Conservation (phyloP, 2,113 vertebrate genomes). For the Hemichromis elongatus region DNA sequence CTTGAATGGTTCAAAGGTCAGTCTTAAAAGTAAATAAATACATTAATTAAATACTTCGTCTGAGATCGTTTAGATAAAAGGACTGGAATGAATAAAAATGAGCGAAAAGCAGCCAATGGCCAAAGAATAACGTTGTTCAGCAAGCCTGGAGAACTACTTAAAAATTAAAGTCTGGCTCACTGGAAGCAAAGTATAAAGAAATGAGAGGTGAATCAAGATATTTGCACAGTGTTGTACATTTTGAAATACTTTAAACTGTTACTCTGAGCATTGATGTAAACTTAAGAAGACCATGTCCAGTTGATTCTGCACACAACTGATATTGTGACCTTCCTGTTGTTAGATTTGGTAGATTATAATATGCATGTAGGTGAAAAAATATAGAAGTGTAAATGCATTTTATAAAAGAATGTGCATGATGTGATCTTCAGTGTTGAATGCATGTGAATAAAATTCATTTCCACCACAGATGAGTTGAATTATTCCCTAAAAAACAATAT, state of each 20-base stretch:
- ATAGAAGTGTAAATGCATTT: neutral
- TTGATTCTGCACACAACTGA: neutral
- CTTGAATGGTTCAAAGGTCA: neutral
- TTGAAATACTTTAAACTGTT: neutral
- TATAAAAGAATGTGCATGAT: neutral
- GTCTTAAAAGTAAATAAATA: neutral
- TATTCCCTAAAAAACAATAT: neutral
- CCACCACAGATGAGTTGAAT: neutral
- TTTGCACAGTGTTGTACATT: neutral
- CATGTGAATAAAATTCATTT: neutral
- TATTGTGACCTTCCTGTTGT: neutral
- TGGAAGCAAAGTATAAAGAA: neutral
- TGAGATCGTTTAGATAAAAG: neutral
- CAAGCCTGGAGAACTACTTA: neutral
- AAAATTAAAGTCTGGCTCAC: neutral
- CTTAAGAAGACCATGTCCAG: neutral
- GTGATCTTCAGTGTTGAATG: neutral
- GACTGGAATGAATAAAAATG: neutral
- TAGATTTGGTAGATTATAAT: neutral
- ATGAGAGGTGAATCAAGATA: neutral
- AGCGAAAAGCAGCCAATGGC: neutral
- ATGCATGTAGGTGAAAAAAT: neutral
- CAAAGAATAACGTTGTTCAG: neutral
- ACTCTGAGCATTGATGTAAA: neutral
- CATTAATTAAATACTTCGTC: neutral